Percentiles rank a stretch among this genome's conserved stretches.
These are phyloP conservation scores for Andrena chrysosceles DNA, from an alignment of 2,888 invertebrate species.

Conservation along the genomic window DNA sequence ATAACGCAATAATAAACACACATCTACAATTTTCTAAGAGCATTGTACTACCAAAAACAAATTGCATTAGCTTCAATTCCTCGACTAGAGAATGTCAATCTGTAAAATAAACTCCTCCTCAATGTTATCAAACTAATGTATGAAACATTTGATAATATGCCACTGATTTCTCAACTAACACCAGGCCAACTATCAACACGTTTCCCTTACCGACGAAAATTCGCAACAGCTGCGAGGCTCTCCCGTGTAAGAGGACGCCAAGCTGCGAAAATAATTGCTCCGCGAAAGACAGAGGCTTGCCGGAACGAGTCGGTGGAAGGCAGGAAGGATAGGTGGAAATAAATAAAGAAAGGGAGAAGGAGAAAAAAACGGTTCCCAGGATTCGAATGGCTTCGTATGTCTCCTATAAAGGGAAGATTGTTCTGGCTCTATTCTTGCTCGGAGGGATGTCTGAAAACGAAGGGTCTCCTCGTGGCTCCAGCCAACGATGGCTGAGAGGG, in stretches of 20 bases:
- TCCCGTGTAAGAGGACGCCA: conserved; percentile 67
- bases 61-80: too few relatives aligned
- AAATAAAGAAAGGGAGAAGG: conserved; percentile 54
- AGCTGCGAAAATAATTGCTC: conserved; percentile 83
- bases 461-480: conserved; percentile 68
- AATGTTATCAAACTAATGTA: too few relatives aligned
- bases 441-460: conserved; percentile 74
- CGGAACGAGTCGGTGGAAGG: conserved; percentile 50
- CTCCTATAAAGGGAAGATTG: conserved; percentile 83
- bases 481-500: conserved; percentile 70
- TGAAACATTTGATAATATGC: too few relatives aligned
- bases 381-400: conserved; percentile 82
- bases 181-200: background rate
- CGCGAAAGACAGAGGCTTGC: conserved; percentile 76
- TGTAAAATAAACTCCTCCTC: too few relatives aligned
- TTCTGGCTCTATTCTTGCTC: conserved; percentile 74
- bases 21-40: too few relatives aligned
- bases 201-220: background rate
- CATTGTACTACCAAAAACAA: too few relatives aligned
- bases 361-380: conserved; percentile 82
- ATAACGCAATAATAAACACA: too few relatives aligned
- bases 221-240: conserved; percentile 49
- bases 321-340: conserved; percentile 56
- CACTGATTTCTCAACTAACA: too few relatives aligned
- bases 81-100: too few relatives aligned